Percentiles rank a stretch among this genome's conserved stretches.
phyloP scores from a whole-genome alignment of 2,797 vertebrate species.

The Sebastes goodei region DNA sequence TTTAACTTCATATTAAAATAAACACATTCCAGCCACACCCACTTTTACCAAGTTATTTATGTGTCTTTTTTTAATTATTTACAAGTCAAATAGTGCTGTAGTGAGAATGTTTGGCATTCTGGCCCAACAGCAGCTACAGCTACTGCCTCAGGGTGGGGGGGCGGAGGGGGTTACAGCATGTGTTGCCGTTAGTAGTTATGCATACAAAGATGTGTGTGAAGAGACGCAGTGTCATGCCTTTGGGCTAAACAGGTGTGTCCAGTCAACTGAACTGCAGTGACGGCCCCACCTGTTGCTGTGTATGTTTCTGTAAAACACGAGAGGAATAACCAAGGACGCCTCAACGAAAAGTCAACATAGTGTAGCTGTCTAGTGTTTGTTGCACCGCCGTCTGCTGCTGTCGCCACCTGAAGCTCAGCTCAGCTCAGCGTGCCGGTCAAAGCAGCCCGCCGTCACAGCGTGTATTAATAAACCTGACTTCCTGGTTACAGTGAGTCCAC shows the following conservation, averaged over 20 bases:
- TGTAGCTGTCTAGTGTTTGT: background rate
- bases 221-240: constrained; percentile 21
- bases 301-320: background rate
- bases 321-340: background rate
- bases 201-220: constrained; percentile 45
- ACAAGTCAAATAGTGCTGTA: constrained; percentile 10
- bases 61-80: constrained; percentile 26
- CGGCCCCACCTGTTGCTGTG: constrained; percentile 40
- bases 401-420: background rate
- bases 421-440: background rate
- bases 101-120: background rate
- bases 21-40: constrained; percentile 7
- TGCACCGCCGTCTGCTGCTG: background rate
- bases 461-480: constrained; percentile 66
- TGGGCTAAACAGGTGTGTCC: constrained; percentile 53
- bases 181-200: background rate
- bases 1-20: background rate
- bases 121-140: constrained; percentile 19
- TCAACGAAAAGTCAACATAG: background rate
- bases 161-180: background rate
- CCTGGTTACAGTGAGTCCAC: constrained; percentile 24
- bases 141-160: background rate
- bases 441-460: background rate
- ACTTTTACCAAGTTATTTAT: background rate
- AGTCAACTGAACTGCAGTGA: constrained; percentile 10